Percentiles rank a stretch among this genome's conserved stretches.
Conservation (phyloP, 92 coral and sea anemone species). For the Desmophyllum pertusum region DNA sequence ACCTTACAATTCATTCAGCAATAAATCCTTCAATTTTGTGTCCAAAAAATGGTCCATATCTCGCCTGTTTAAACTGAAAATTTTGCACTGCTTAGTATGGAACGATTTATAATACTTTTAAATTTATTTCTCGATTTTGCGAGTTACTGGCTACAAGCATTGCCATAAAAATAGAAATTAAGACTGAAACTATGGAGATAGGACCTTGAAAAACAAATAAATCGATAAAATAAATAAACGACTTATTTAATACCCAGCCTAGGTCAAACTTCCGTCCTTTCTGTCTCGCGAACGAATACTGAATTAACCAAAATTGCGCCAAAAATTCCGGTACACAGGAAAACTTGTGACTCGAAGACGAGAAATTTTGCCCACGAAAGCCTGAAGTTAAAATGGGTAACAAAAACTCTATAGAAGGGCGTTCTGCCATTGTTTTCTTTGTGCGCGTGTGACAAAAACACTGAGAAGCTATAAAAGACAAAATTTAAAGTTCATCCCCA, state of each 20-base stretch:
- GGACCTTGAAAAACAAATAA: background rate
- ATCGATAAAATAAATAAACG: background rate
- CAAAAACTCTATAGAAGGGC: background rate
- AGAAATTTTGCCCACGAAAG: background rate
- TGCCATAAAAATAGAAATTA: background rate
- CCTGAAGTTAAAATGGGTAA: too few relatives aligned
- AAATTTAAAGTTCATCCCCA: background rate
- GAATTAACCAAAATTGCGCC: too few relatives aligned
- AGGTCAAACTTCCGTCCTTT: too few relatives aligned
- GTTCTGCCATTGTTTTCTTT: background rate
- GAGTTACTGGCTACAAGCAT: background rate
- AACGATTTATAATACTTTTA: too few relatives aligned
- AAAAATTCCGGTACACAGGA: background rate
- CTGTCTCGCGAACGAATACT: too few relatives aligned
- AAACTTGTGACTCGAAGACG: background rate
- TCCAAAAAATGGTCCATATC: too few relatives aligned
- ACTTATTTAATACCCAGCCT: too few relatives aligned
- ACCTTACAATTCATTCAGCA: background rate
- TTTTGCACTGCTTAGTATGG: background rate
- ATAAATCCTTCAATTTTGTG: background rate
- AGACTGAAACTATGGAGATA: background rate
- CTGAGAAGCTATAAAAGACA: background rate
- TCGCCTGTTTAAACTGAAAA: too few relatives aligned
- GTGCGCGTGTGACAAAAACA: background rate
- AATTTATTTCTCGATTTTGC: background rate